Base-by-base conservation (phyloP, 1,140 invertebrate species). In the Trichoplusia ni region DNA sequence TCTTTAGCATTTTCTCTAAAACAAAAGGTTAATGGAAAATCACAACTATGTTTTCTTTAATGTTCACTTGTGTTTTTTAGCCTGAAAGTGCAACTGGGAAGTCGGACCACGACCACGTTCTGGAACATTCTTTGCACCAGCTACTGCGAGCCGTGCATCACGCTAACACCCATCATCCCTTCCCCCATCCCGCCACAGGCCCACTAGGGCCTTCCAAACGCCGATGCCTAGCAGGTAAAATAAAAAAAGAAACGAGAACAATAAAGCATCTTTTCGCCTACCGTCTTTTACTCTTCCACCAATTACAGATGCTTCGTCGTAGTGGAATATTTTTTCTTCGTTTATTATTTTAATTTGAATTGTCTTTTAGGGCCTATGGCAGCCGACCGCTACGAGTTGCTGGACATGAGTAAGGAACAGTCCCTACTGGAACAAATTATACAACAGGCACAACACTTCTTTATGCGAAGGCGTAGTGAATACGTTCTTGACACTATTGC, bases 111-210 rank as follows among this genome's bases (percentile, higher is more conserved):
- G 98, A 99, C 90, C 97, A 98, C 83, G 98, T 99, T 4, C 84
- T 99, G 47, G 98, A 99, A 82, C 98, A 99, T 87, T 98, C 97
- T 0, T 89, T 99, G 19, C 98, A 99, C 91, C 98, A 99, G 89
- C 87, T 99, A 37, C 88, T 99, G 23, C 92, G 98, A 11, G 96
- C 98, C 79, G 95, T 98, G 5, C 98, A 99, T 91, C 95, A 97
- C 81, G 94, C 95, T 79, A 98, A 98, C 86, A 96, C 97, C 4
- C 96, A 98, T 91, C 96, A 97, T 90, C 96, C 97, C 2, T 96
- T 98, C 83, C 98, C 98, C 1, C 98, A 99, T 92, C 98, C 98
- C 1, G 95, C 97, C 9, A 97, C 97, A 37, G 97, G 96, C 6
- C 96, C 97, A 2, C 91, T 99, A 1, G 98, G 98, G 0, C 95